phyloP scores from a whole-genome alignment of 2,888 invertebrate species.

The Physocephala rufipes region DNA sequence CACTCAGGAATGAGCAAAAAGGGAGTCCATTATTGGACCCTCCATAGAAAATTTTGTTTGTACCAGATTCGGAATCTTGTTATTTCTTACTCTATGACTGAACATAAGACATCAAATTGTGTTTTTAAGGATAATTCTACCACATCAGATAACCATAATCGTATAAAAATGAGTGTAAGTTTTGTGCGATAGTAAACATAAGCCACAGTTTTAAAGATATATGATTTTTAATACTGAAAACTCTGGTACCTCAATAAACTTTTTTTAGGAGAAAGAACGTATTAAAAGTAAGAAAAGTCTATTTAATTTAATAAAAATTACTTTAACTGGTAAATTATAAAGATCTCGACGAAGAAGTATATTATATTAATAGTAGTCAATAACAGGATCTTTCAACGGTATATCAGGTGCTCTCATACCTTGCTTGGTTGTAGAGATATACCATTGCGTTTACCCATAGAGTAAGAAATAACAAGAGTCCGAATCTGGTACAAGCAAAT shows the following conservation, averaged over 20 bases:
- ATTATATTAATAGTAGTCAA: not conserved
- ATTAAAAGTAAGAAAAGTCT: slow-evolving; percentile 38
- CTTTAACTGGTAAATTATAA: not conserved
- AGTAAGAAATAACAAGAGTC: too few species aligned
- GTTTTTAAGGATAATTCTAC: not conserved
- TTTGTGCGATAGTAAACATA: slow-evolving; percentile 34
- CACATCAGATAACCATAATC: too few species aligned
- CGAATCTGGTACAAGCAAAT: too few species aligned
- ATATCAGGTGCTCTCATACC: too few species aligned
- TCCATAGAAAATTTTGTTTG: too few species aligned
- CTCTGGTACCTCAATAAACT: not conserved
- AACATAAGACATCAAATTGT: not conserved
- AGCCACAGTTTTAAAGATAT: not conserved
- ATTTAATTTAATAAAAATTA: not conserved
- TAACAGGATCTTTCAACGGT: too few species aligned
- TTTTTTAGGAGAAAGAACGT: slow-evolving; percentile 5
- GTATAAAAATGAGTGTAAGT: not conserved
- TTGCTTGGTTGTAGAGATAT: too few species aligned
- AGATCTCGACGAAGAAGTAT: too few species aligned
- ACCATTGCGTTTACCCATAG: too few species aligned
- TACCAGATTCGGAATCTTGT: too few species aligned
- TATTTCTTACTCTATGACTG: not conserved
- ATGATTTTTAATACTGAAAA: not conserved
- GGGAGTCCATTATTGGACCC: too few species aligned
- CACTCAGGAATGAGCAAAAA: too few species aligned